Evolutionary conservation across 2,888 invertebrate species (phyloP).

Genomic region (Leucophenga maculata): DNA sequence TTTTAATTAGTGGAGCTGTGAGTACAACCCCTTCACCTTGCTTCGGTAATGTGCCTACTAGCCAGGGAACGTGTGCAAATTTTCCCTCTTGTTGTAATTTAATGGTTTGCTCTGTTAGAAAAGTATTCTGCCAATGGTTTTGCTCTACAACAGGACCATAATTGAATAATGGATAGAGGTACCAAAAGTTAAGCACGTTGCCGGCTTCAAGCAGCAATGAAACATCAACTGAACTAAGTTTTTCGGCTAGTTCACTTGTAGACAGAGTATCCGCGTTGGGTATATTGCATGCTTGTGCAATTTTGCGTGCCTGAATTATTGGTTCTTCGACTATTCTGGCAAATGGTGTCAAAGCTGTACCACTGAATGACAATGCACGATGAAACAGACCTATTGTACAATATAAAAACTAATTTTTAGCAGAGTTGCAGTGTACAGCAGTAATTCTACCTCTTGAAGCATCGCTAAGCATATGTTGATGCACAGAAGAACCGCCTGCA

Average conservation of each 20-base stretch:
- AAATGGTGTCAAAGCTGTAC: conserved; percentile 66
- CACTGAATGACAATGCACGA: conserved; percentile 71
- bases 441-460: conserved; percentile 62
- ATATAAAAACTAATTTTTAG: not conserved
- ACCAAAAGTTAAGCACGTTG: too few relatives aligned
- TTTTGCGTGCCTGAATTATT: conserved; percentile 55
- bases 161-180: too few relatives aligned
- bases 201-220: conserved; percentile 63
- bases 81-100: too few relatives aligned
- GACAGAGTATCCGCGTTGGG: conserved; percentile 43
- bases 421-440: conserved; percentile 34
- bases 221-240: conserved; percentile 69
- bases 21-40: too few relatives aligned
- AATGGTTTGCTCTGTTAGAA: too few relatives aligned
- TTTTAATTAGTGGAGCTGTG: too few relatives aligned
- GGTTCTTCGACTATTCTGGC: conserved; percentile 46
- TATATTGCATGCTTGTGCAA: conserved; percentile 66
- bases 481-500: conserved; percentile 71
- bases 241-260: conserved; percentile 62
- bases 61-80: too few relatives aligned
- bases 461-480: conserved; percentile 72
- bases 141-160: too few relatives aligned
- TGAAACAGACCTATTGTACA: conserved; percentile 67
- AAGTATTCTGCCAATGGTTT: too few relatives aligned
- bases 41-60: too few relatives aligned